Evolutionary conservation across 2,888 invertebrate genomes (phyloP).

Genomic region (Tenthredo amoena): DNA sequence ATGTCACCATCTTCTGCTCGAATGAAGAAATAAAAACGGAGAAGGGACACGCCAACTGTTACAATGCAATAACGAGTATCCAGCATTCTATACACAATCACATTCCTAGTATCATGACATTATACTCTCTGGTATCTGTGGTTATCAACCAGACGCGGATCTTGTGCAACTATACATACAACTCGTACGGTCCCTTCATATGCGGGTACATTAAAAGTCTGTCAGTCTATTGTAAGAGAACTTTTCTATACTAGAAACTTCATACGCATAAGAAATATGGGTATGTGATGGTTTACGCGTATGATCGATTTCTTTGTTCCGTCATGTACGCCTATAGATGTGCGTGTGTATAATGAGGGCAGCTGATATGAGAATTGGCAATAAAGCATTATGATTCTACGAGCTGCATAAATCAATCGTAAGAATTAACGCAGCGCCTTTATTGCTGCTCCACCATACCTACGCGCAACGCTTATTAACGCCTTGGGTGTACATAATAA

Average conservation of each 20-base stretch:
- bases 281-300: not conserved
- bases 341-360: not conserved
- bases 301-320: not conserved
- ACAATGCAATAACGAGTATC: not conserved
- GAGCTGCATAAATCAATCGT: not conserved
- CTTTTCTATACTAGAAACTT: not conserved
- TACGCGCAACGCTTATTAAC: not conserved
- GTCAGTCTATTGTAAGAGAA: not conserved
- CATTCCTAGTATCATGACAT: not conserved
- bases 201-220: conserved; percentile 2
- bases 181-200: not conserved
- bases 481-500: not conserved
- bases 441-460: too few relatives aligned
- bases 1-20: not conserved
- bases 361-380: conserved; percentile 1
- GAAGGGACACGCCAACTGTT: not conserved
- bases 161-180: not conserved
- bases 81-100: not conserved
- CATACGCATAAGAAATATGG: not conserved
- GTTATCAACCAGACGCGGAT: not conserved
- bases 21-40: not conserved
- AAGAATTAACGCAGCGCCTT: not conserved
- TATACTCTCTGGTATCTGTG: not conserved
- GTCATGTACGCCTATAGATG: not conserved
- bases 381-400: not conserved